A percentile compares a stretch with the other conserved stretches of the same genome.
phyloP scores from a whole-genome alignment of 1,140 invertebrate genomes.

The Lordiphosa mommai region DNA sequence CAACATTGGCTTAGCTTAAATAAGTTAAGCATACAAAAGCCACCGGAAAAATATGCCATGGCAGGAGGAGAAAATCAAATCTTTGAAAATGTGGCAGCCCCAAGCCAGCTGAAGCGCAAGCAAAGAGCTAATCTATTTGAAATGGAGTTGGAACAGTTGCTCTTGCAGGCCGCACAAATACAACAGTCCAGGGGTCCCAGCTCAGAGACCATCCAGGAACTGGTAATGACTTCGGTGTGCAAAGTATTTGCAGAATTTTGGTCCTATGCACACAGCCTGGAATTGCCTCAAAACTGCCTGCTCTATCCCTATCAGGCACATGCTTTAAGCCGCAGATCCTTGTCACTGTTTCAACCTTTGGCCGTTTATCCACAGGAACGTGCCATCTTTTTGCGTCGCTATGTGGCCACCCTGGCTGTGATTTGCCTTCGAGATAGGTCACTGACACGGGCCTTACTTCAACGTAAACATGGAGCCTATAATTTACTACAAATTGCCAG shows the following conservation, averaged over 20 bases:
- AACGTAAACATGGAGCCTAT: slow-evolving; percentile 34
- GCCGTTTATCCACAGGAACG: slow-evolving; percentile 39
- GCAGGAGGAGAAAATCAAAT: background rate
- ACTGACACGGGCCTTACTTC: slow-evolving; percentile 29
- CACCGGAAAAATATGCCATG: background rate
- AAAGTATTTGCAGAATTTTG: slow-evolving; percentile 59
- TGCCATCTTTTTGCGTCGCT: slow-evolving; percentile 52
- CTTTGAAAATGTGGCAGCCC: slow-evolving; percentile 5
- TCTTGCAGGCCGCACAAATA: slow-evolving; percentile 47
- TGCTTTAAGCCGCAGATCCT: slow-evolving; percentile 11
- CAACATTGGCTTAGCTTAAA: slow-evolving; percentile 25
- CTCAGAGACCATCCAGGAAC: slow-evolving; percentile 11
- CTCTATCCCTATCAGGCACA: slow-evolving; percentile 46
- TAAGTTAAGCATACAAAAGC: slow-evolving; percentile 28
- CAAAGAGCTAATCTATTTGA: slow-evolving; percentile 43
- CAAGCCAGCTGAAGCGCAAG: slow-evolving; percentile 17
- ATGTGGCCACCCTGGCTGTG: slow-evolving; percentile 49
- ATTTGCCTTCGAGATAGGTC: slow-evolving; percentile 40
- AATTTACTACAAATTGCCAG: slow-evolving; percentile 42
- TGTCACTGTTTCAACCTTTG: slow-evolving; percentile 28
- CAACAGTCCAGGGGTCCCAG: slow-evolving; percentile 16
- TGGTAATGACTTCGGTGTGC: slow-evolving; percentile 29
- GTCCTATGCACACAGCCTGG: slow-evolving; percentile 41
- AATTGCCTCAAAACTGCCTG: slow-evolving; percentile 43
- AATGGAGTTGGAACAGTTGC: slow-evolving; percentile 50